phyloP scores from a whole-genome alignment of 2,888 invertebrate species.

The Deroplatys truncata region DNA sequence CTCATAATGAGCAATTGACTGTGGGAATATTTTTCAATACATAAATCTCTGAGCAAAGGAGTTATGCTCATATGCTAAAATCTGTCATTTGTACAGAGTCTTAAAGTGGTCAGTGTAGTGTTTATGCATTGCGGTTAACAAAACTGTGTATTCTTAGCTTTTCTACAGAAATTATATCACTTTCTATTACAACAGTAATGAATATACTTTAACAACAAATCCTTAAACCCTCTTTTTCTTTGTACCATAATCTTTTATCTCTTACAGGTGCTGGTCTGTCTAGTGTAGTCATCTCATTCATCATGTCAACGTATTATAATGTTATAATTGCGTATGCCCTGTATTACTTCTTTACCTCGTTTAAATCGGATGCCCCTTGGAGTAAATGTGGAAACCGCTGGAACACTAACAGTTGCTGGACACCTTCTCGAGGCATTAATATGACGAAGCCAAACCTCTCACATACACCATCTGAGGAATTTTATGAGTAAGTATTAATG shows the following conservation, averaged over 20 bases:
- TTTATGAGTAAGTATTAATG: slow-evolving; percentile 71
- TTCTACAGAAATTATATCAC: too few species aligned
- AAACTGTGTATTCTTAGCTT: too few species aligned
- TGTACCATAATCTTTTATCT: not conserved
- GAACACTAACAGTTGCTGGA: slow-evolving; percentile 85
- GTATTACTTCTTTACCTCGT: slow-evolving; percentile 89
- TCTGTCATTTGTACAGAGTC: too few species aligned
- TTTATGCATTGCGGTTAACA: too few species aligned
- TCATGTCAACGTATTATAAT: slow-evolving; percentile 94
- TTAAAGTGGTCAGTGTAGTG: too few species aligned
- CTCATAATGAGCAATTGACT: too few species aligned
- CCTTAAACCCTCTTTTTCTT: too few species aligned
- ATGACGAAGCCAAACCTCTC: slow-evolving; percentile 65
- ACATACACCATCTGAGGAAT: slow-evolving; percentile 85
- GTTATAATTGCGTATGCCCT: slow-evolving; percentile 93
- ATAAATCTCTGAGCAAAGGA: too few species aligned
- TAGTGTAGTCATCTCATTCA: slow-evolving; percentile 89
- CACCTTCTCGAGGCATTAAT: slow-evolving; percentile 53
- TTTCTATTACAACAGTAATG: too few species aligned
- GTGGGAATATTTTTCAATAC: too few species aligned
- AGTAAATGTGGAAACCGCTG: slow-evolving; percentile 77
- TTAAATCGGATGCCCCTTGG: slow-evolving; percentile 86
- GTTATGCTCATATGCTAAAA: too few species aligned
- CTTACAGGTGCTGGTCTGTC: slow-evolving; percentile 86
- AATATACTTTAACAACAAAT: too few species aligned